Percentiles rank a stretch among this genome's conserved stretches.
Evolutionary conservation across 2,113 vertebrate genomes (phyloP).

Genomic region (Vombatus ursinus): DNA sequence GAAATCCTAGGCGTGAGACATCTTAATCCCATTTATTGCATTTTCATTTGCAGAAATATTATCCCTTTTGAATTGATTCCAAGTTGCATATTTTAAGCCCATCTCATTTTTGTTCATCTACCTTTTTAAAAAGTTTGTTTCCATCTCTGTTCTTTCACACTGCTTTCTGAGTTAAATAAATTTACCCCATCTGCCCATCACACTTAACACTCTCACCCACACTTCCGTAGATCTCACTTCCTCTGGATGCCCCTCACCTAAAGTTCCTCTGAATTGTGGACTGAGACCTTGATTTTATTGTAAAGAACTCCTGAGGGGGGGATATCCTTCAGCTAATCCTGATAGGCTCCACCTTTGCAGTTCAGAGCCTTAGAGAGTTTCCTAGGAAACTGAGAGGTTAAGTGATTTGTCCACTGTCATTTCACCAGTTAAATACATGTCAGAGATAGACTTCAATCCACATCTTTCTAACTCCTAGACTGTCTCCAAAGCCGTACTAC

Average conservation of each 20-base stretch:
- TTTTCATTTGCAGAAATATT: slow-evolving; percentile 31
- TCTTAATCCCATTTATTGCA: slow-evolving; percentile 21
- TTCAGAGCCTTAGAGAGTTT: background rate
- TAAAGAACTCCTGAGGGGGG: background rate
- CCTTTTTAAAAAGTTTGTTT: slow-evolving; percentile 7
- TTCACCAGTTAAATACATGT: background rate
- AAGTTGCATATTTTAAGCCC: background rate
- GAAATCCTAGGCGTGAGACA: background rate
- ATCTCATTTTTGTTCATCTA: slow-evolving; percentile 36
- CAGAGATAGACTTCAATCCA: background rate
- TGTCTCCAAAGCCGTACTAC: background rate
- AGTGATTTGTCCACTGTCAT: background rate
- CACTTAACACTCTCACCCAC: background rate
- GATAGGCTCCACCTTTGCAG: background rate
- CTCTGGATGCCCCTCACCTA: slow-evolving; percentile 15
- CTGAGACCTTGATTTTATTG: background rate
- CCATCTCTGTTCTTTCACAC: slow-evolving; percentile 10
- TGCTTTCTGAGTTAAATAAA: slow-evolving; percentile 34
- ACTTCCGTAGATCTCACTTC: background rate
- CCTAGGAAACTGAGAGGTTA: background rate
- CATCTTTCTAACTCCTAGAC: background rate
- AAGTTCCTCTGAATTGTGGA: background rate
- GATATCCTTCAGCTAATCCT: background rate
- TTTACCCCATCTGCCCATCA: slow-evolving; percentile 2
- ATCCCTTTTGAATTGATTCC: slow-evolving; percentile 8